phyloP scores from a whole-genome alignment of 1,140 invertebrate genomes.

The Oncopodura yosiiana region DNA sequence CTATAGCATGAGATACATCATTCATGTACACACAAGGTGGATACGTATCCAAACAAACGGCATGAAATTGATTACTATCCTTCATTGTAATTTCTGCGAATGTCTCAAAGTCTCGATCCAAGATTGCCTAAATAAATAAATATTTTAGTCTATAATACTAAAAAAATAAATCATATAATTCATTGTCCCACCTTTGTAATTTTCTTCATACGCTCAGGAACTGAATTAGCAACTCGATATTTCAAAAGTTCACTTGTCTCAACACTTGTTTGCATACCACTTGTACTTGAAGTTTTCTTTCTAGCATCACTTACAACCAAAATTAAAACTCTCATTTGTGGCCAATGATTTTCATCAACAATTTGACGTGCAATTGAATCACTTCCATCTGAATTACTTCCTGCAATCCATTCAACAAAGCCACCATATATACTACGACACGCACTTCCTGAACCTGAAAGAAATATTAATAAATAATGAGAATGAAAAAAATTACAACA shows the following conservation, averaged over 20 bases:
- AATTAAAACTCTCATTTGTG: conserved; percentile 78
- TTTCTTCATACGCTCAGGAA: conserved; percentile 57
- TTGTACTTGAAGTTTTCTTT: conserved; percentile 80
- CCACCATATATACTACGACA: conserved; percentile 91
- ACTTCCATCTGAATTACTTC: conserved; percentile 53
- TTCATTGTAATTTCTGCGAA: conserved; percentile 93
- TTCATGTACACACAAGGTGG: conserved; percentile 91
- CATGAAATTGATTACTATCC: conserved; percentile 97
- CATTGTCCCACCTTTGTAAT: conserved; percentile 60
- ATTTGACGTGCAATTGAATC: conserved; percentile 77
- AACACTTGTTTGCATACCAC: conserved; percentile 78
- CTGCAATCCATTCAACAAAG: conserved; percentile 83
- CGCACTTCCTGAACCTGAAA: conserved; percentile 83
- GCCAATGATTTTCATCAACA: conserved; percentile 68
- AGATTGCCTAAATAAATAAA: conserved; percentile 54
- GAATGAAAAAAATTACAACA: conserved; percentile 44
- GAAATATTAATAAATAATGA: conserved; percentile 65
- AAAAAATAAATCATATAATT: conserved; percentile 18
- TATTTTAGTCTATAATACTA: conserved; percentile 17
- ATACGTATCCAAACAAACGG: conserved; percentile 84
- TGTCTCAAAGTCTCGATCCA: conserved; percentile 63
- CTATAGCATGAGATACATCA: conserved; percentile 68
- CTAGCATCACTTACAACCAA: conserved; percentile 75
- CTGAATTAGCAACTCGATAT: conserved; percentile 57
- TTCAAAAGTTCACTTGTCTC: conserved; percentile 74